Evolutionary conservation across 2,888 invertebrate genomes (phyloP).

Genomic region (Frankliniella fusca): DNA sequence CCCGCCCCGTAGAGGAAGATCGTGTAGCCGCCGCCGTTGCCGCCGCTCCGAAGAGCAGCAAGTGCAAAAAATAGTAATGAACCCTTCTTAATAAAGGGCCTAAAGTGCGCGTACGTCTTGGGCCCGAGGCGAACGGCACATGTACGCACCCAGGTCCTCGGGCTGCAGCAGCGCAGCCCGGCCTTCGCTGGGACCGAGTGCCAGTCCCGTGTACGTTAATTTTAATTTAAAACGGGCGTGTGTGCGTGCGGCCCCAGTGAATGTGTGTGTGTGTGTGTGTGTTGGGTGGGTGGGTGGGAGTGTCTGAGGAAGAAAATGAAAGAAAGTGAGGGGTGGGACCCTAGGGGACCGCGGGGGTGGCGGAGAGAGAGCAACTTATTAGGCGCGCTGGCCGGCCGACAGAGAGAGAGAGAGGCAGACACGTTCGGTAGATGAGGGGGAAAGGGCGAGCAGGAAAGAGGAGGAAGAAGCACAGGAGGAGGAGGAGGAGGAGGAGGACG

Average conservation of each 20-base stretch:
- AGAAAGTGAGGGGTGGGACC: constrained; percentile 25
- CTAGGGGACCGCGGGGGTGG: constrained; percentile 13
- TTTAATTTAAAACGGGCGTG: constrained; percentile 23
- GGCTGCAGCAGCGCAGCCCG: background rate
- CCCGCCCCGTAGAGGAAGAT: background rate
- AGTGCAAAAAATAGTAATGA: constrained; percentile 3
- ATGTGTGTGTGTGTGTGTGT: constrained; percentile 2
- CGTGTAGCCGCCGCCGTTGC: background rate
- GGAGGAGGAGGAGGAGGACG: background rate
- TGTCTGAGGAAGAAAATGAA: constrained; percentile 23
- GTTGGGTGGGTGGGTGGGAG: constrained; percentile 3
- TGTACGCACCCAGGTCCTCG: background rate
- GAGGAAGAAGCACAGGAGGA: background rate
- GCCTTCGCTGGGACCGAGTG: constrained; percentile 5
- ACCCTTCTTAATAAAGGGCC: constrained; percentile 3
- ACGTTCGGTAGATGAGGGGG: constrained; percentile 10
- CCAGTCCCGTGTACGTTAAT: constrained; percentile 26
- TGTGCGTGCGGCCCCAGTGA: constrained; percentile 6
- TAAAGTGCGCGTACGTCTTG: background rate
- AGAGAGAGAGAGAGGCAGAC: background rate
- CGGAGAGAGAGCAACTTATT: constrained; percentile 22
- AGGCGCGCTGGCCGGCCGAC: constrained; percentile 5
- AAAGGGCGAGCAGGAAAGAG: background rate
- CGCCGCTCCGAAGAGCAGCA: background rate
- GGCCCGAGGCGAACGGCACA: background rate